Conservation (phyloP, 92 coral and sea anemone species). For the Umimayanthus kanabou region DNA sequence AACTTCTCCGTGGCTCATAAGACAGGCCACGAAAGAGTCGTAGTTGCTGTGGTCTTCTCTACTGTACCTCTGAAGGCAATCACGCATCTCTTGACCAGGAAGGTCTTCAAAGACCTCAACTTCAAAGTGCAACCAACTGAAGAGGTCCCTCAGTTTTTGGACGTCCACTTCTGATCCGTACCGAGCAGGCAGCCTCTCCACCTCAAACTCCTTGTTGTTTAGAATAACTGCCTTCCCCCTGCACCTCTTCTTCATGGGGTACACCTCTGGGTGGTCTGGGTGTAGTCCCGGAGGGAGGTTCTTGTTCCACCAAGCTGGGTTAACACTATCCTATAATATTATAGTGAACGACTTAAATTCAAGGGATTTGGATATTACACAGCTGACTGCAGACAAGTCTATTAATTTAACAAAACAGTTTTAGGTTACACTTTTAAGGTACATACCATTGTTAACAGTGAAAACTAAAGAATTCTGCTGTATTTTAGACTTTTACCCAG, state of each 20-base stretch:
- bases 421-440: no score
- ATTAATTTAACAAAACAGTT: background rate
- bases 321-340: background rate
- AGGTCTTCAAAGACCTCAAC: slow-evolving; percentile 38
- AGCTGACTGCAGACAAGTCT: background rate
- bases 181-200: slow-evolving; percentile 36
- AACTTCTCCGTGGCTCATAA: slow-evolving; percentile 87
- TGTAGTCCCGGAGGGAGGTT: slow-evolving; percentile 12
- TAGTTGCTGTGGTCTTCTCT: slow-evolving; percentile 49
- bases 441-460: background rate
- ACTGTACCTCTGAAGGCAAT: slow-evolving; percentile 31
- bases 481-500: no score
- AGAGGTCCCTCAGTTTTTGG: slow-evolving; percentile 46
- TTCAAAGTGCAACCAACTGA: slow-evolving; percentile 60
- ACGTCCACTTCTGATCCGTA: slow-evolving; percentile 72
- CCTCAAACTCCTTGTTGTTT: slow-evolving; percentile 56
- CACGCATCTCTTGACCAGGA: slow-evolving; percentile 29
- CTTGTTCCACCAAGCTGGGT: background rate
- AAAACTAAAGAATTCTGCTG: no score
- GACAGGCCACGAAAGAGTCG: slow-evolving; percentile 77
- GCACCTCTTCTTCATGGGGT: slow-evolving; percentile 69
- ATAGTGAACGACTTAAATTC: no score
- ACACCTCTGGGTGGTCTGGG: slow-evolving; percentile 28
- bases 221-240: slow-evolving; percentile 80
- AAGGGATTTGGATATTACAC: background rate